A percentile compares a stretch with the other conserved stretches of the same genome.
phyloP scores from a whole-genome alignment of 2,888 invertebrate genomes.

The Chloroclystis v-ata region DNA sequence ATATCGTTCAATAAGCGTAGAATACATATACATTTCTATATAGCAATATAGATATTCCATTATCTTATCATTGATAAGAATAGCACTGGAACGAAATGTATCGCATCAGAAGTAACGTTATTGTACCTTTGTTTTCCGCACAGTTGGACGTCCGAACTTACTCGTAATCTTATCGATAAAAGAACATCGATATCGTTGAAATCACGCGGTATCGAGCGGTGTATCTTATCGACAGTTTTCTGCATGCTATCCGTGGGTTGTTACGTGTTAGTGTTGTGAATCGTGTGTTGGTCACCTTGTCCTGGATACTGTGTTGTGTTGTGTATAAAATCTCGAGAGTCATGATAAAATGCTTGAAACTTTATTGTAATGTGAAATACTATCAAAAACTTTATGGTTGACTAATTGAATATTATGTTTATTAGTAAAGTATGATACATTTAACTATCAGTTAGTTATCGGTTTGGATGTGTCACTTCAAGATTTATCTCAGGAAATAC shows the following conservation, averaged over 20 bases:
- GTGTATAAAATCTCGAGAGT: neutral
- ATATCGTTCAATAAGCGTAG: constrained; percentile 21
- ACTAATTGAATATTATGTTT: no score
- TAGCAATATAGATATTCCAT: constrained; percentile 26
- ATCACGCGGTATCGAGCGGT: constrained; percentile 61
- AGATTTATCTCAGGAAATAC: neutral
- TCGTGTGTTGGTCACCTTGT: constrained; percentile 28
- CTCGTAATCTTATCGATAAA: constrained; percentile 63
- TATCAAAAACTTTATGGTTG: no score
- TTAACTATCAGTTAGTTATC: neutral
- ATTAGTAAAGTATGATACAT: no score
- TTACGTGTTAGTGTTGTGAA: constrained; percentile 32
- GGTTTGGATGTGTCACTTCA: neutral
- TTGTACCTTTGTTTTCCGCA: constrained; percentile 35
- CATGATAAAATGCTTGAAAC: no score
- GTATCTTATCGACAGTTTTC: constrained; percentile 40
- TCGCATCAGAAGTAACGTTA: constrained; percentile 27
- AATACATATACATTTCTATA: constrained; percentile 15
- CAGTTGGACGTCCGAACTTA: constrained; percentile 46
- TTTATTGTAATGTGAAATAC: no score
- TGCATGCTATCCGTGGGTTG: constrained; percentile 31
- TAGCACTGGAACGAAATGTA: constrained; percentile 38
- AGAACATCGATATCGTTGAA: constrained; percentile 44
- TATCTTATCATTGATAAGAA: constrained; percentile 54
- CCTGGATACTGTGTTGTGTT: constrained; percentile 31